Evolutionary conservation across 2,113 vertebrate species (phyloP).

Genomic region (Seriola aureovittata): DNA sequence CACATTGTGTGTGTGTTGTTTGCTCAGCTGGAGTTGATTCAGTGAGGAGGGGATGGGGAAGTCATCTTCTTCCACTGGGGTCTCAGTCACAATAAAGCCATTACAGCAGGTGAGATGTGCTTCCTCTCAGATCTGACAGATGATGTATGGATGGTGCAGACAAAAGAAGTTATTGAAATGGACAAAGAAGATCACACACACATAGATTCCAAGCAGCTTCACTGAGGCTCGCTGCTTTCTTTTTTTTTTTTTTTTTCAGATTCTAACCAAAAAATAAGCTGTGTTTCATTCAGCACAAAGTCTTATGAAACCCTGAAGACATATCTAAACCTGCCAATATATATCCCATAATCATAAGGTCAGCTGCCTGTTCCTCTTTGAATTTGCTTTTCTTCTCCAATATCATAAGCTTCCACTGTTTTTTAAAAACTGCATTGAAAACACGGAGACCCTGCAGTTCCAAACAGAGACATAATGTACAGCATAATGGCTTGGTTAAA

Average conservation of each 20-base stretch:
- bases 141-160: not conserved
- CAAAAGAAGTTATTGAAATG: not conserved
- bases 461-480: not conserved
- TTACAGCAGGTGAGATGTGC: conserved; percentile 6
- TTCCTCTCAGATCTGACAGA: not conserved
- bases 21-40: conserved; percentile 62
- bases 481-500: not conserved
- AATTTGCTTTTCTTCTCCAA: not conserved
- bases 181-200: not conserved
- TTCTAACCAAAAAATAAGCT: not conserved
- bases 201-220: not conserved
- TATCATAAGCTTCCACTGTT: not conserved
- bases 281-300: not conserved
- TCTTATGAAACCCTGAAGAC: not conserved
- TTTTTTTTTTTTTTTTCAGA: not conserved
- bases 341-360: not conserved
- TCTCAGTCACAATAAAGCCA: conserved; percentile 35
- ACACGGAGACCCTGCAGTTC: not conserved
- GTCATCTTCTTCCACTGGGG: conserved; percentile 29
- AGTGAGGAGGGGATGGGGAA: conserved; percentile 19
- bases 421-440: not conserved
- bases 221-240: not conserved
- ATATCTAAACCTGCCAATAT: not conserved
- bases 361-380: not conserved
- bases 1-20: conserved; percentile 28